Percentiles rank a stretch among this genome's conserved stretches.
Evolutionary conservation across 2,797 vertebrate genomes (phyloP).

Genomic region (Chaenodraco wilsoni): DNA sequence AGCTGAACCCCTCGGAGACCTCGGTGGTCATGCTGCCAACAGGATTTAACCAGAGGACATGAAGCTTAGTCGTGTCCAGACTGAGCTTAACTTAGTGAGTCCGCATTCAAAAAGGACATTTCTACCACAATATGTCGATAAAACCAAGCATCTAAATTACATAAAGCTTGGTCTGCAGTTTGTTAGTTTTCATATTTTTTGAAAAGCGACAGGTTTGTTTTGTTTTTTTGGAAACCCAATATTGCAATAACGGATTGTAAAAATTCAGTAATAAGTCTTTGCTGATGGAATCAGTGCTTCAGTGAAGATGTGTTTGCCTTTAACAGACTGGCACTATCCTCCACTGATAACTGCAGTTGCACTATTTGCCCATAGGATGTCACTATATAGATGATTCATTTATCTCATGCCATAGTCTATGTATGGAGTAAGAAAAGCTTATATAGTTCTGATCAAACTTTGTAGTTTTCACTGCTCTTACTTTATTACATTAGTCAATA

Average conservation of each 20-base stretch:
- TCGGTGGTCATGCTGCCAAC: constrained; percentile 60
- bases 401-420: not conserved
- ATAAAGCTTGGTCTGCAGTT: not conserved
- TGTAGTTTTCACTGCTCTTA: not conserved
- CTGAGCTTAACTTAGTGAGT: constrained; percentile 22
- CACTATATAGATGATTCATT: constrained; percentile 66
- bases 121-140: not conserved
- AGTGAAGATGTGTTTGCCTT: not conserved
- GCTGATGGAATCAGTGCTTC: not conserved
- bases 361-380: constrained; percentile 71
- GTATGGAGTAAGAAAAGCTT: not conserved
- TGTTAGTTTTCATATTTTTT: not conserved
- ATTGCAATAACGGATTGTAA: not conserved
- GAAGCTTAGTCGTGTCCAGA: constrained; percentile 53
- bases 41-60: constrained; percentile 60
- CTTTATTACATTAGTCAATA: not conserved
- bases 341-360: constrained; percentile 63
- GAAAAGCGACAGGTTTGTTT: no score
- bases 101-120: constrained; percentile 35
- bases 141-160: not conserved
- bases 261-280: not conserved
- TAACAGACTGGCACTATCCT: not conserved
- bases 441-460: constrained; percentile 5
- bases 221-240: not conserved
- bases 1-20: constrained; percentile 32